Conservation (phyloP, 2,797 vertebrate genomes). For the Cryptoblepharus egeriae region DNA sequence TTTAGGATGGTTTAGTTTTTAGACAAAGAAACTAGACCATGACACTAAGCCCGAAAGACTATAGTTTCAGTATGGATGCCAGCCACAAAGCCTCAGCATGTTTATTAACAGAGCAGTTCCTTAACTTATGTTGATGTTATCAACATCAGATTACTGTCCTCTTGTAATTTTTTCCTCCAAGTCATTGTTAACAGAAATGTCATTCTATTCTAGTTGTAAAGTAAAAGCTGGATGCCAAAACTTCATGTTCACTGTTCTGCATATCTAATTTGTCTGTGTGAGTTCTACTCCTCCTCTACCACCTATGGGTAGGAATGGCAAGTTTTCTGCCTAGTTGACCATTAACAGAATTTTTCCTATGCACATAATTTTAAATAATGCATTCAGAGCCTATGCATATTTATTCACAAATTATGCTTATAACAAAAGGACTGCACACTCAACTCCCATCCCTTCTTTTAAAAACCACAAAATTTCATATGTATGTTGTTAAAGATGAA, state of each 20-base stretch:
- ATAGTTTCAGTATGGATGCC: too few species aligned
- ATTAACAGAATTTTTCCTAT: conserved; percentile 17
- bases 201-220: not conserved
- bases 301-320: not conserved
- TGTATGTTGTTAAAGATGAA: not conserved
- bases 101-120: not conserved
- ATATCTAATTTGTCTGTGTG: conserved; percentile 7
- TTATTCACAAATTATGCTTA: not conserved
- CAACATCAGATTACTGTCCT: not conserved
- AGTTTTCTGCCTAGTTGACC: conserved; percentile 19
- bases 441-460: not conserved
- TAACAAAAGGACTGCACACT: not conserved
- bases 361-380: not conserved
- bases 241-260: not conserved
- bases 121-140: not conserved
- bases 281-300: not conserved
- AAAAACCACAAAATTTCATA: not conserved
- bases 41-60: too few species aligned
- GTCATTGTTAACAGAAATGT: not conserved
- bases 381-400: not conserved
- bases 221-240: conserved; percentile 34
- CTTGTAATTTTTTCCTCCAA: not conserved
- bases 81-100: too few species aligned
- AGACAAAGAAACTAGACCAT: too few species aligned
- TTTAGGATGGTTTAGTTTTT: too few species aligned